A percentile compares a stretch with the other conserved stretches of the same genome.
phyloP scores from a whole-genome alignment of 2,113 vertebrate species.

The Oreamnos americanus region DNA sequence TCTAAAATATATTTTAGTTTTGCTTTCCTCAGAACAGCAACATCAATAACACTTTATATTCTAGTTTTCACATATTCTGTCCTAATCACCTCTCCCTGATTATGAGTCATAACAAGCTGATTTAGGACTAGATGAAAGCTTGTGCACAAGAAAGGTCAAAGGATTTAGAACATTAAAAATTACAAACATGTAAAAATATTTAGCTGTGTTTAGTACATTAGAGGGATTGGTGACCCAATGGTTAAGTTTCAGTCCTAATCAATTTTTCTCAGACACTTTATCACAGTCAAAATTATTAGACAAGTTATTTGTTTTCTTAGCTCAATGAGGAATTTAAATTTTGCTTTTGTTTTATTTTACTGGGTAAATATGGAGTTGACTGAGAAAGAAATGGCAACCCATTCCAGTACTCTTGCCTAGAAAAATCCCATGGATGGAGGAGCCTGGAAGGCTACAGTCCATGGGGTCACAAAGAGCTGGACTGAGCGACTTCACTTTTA shows the following conservation, averaged over 20 bases:
- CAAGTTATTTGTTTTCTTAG: neutral
- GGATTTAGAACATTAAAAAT: neutral
- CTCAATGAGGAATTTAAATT: neutral
- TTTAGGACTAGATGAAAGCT: neutral
- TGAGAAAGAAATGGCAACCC: neutral
- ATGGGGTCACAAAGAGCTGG: neutral
- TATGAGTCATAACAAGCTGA: neutral
- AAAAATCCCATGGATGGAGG: neutral
- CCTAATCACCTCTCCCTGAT: neutral
- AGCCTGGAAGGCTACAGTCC: neutral
- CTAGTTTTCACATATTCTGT: neutral
- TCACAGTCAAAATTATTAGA: neutral
- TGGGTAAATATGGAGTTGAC: neutral
- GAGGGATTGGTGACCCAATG: neutral
- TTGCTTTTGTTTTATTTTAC: neutral
- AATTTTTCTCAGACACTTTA: neutral
- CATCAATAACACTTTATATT: neutral
- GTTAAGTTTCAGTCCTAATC: neutral
- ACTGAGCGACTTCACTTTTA: neutral
- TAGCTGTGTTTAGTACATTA: neutral
- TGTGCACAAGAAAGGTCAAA: neutral
- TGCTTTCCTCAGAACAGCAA: neutral
- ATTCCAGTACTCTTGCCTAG: neutral
- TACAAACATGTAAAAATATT: neutral
- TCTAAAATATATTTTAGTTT: neutral